These are phyloP conservation scores for Lycophotia porphyrea DNA, from an alignment of 2,888 invertebrate genomes.

Conservation along the genomic window DNA sequence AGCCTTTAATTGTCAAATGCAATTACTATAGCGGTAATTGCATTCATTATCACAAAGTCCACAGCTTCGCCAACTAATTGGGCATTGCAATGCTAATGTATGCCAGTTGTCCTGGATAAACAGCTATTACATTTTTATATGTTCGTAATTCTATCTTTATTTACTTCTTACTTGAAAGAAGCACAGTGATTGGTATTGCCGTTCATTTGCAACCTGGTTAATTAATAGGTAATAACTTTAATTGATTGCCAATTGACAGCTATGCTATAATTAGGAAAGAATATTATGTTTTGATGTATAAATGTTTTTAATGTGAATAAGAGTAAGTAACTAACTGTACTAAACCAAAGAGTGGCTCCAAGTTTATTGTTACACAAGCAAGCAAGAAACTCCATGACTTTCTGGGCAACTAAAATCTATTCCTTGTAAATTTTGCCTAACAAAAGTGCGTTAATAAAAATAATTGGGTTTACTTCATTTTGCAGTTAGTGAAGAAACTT, in stretches of 20 bases:
- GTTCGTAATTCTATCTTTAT: conserved; percentile 52
- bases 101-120: conserved; percentile 45
- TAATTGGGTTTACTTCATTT: neutral
- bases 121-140: conserved; percentile 35
- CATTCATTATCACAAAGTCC: conserved; percentile 29
- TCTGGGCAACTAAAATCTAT: neutral
- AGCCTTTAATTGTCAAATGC: conserved; percentile 14
- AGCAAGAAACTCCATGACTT: neutral
- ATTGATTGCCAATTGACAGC: conserved; percentile 3
- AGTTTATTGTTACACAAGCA: neutral
- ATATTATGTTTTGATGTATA: conserved; percentile 19
- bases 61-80: conserved; percentile 20
- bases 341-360: neutral
- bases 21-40: conserved; percentile 22
- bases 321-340: neutral
- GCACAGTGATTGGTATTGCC: conserved; percentile 12
- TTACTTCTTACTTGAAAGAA: conserved; percentile 32
- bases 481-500: neutral
- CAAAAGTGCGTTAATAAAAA: neutral
- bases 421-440: neutral
- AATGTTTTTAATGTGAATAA: neutral
- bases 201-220: conserved; percentile 37
- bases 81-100: conserved; percentile 32
- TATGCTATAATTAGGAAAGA: conserved; percentile 18
- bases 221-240: conserved; percentile 29